Percentiles rank a stretch among this genome's conserved stretches.
Conservation (phyloP, 2,888 invertebrate genomes). For the Danaus chrysippus region DNA sequence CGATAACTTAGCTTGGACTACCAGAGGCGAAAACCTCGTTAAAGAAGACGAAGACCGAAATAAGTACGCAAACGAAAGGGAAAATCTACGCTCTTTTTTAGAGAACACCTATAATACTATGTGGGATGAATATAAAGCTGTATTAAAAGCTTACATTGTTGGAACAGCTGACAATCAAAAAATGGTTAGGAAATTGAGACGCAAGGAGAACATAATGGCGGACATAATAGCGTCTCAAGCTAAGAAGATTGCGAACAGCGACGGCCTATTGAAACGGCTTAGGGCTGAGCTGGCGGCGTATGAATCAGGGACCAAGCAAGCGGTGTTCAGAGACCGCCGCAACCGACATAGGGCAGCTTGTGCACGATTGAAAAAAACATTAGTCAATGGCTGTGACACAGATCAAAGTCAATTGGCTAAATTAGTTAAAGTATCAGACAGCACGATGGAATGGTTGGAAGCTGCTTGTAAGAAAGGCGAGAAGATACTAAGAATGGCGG, state of each 20-base stretch:
- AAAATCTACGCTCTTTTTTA: conserved; percentile 57
- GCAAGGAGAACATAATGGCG: conserved; percentile 66
- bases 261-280: conserved; percentile 54
- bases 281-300: conserved; percentile 61
- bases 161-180: conserved; percentile 68
- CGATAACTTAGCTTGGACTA: conserved; percentile 59
- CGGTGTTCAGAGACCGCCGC: conserved; percentile 64
- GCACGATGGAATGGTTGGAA: conserved; percentile 61
- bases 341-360: conserved; percentile 61
- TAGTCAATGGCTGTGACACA: conserved; percentile 48
- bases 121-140: conserved; percentile 67
- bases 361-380: conserved; percentile 48
- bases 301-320: conserved; percentile 69
- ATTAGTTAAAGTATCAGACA: conserved; percentile 61
- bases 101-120: conserved; percentile 57
- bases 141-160: conserved; percentile 57
- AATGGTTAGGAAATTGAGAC: conserved; percentile 57
- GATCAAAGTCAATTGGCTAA: conserved; percentile 50
- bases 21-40: conserved; percentile 63
- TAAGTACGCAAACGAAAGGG: conserved; percentile 54
- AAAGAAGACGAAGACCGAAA: conserved; percentile 64
- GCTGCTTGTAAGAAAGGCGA: conserved; percentile 66
- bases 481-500: conserved; percentile 70
- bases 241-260: conserved; percentile 64
- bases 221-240: conserved; percentile 68